These are phyloP conservation scores for Alloplasta piceator DNA, from an alignment of 2,888 invertebrate genomes.

Conservation along the genomic window DNA sequence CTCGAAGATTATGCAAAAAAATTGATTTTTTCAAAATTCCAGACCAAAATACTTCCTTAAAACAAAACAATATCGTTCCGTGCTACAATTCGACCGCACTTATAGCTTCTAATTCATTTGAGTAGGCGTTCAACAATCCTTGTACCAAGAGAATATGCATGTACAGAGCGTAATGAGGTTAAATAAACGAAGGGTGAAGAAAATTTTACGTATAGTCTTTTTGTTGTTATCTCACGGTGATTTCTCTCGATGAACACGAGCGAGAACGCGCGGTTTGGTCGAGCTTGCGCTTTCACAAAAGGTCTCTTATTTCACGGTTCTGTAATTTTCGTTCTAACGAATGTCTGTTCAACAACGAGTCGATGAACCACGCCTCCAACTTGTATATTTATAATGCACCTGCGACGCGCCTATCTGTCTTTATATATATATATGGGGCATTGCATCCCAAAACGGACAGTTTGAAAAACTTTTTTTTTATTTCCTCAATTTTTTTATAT, in stretches of 20 bases:
- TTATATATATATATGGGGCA: too few relatives aligned
- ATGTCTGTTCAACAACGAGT: conserved; percentile 77
- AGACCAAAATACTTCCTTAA: too few relatives aligned
- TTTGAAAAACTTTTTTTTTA: too few relatives aligned
- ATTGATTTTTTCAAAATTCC: too few relatives aligned
- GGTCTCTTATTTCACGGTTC: conserved; percentile 68
- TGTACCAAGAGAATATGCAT: conserved; percentile 18
- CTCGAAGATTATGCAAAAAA: too few relatives aligned
- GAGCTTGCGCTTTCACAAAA: conserved; percentile 62
- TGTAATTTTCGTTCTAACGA: conserved; percentile 70
- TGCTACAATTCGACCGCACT: too few relatives aligned
- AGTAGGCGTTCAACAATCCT: too few relatives aligned
- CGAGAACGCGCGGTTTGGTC: conserved; percentile 16
- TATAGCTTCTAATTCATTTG: too few relatives aligned
- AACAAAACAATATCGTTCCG: too few relatives aligned
- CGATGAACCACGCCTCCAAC: conserved; percentile 78
- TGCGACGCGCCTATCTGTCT: conserved; percentile 69
- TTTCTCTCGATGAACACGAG: conserved; percentile 54
- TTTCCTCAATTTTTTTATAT: too few relatives aligned
- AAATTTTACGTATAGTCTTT: conserved; percentile 27
- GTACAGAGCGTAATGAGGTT: conserved; percentile 26
- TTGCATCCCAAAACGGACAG: too few relatives aligned
- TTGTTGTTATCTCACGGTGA: conserved; percentile 54
- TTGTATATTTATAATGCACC: conserved; percentile 75
- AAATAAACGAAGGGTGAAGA: conserved; percentile 40